Conservation (phyloP, 2,888 invertebrate species). For the Aphodius sticticus region DNA sequence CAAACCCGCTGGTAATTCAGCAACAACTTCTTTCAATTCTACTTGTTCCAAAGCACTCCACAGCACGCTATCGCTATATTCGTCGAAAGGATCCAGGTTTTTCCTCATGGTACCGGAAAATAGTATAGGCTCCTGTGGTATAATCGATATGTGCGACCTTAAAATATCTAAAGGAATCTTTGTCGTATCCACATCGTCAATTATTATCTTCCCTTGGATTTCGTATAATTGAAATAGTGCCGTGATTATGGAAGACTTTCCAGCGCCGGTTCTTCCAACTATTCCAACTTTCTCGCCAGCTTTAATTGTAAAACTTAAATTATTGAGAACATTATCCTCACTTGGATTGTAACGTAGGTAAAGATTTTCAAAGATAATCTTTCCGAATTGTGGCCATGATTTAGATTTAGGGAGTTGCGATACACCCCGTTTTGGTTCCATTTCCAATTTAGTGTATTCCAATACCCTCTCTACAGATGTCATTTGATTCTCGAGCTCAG, state of each 20-base stretch:
- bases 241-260: constrained; percentile 81
- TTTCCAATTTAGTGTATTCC: constrained; percentile 51
- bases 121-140: constrained; percentile 86
- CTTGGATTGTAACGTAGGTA: constrained; percentile 75
- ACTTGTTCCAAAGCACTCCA: constrained; percentile 41
- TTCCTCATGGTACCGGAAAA: constrained; percentile 88
- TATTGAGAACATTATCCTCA: constrained; percentile 78
- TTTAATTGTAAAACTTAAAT: constrained; percentile 72
- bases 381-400: constrained; percentile 78
- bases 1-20: constrained; percentile 37
- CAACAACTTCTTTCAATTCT: constrained; percentile 38
- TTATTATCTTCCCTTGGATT: constrained; percentile 78
- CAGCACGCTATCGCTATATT: constrained; percentile 62
- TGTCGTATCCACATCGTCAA: constrained; percentile 80
- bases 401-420: constrained; percentile 69
- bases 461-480: constrained; percentile 85
- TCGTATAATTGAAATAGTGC: constrained; percentile 84
- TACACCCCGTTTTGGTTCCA: constrained; percentile 42
- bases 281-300: constrained; percentile 81
- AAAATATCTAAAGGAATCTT: constrained; percentile 78
- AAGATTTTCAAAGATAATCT: constrained; percentile 73
- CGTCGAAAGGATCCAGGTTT: constrained; percentile 90
- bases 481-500: constrained; percentile 73
- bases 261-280: constrained; percentile 86
- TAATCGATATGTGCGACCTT: constrained; percentile 81